Percentiles rank a stretch among this genome's conserved stretches.
phyloP scores from a whole-genome alignment of 2,113 vertebrate species.

The Sceloporus undulatus region DNA sequence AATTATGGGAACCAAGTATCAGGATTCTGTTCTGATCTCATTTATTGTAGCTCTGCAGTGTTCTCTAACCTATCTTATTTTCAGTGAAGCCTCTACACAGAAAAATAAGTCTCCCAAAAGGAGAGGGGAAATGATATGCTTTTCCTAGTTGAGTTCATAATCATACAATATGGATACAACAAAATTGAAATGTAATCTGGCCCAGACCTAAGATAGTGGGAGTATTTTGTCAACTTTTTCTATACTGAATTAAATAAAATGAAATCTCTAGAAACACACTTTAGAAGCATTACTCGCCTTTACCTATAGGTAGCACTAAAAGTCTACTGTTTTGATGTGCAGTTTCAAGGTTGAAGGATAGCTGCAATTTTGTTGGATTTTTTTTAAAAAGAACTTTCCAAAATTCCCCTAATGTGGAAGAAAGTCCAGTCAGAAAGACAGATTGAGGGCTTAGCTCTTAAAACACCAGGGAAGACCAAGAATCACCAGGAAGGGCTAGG shows the following conservation, averaged over 20 bases:
- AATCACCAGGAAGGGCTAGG: too few relatives aligned
- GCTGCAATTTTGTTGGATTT: too few relatives aligned
- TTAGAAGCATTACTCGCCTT: neutral
- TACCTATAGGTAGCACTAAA: conserved; percentile 11
- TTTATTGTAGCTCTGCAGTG: neutral
- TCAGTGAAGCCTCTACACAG: neutral
- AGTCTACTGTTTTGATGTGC: neutral
- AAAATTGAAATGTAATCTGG: neutral
- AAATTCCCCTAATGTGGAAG: too few relatives aligned
- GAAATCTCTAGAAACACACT: neutral
- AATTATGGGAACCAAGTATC: neutral
- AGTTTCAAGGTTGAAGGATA: neutral
- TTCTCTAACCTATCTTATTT: neutral
- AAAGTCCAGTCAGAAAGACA: too few relatives aligned
- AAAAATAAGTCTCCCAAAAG: neutral
- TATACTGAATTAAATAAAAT: too few relatives aligned
- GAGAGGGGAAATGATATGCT: neutral
- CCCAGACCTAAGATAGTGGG: too few relatives aligned
- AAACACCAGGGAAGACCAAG: too few relatives aligned
- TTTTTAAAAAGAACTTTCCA: too few relatives aligned
- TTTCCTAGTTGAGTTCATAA: neutral
- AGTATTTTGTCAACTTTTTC: neutral
- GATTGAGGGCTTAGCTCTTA: neutral
- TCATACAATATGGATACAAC: neutral
- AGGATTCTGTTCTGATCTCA: neutral